These are phyloP conservation scores for Pomacea canaliculata DNA, from an alignment of 2,888 invertebrate species.

Conservation along the genomic window DNA sequence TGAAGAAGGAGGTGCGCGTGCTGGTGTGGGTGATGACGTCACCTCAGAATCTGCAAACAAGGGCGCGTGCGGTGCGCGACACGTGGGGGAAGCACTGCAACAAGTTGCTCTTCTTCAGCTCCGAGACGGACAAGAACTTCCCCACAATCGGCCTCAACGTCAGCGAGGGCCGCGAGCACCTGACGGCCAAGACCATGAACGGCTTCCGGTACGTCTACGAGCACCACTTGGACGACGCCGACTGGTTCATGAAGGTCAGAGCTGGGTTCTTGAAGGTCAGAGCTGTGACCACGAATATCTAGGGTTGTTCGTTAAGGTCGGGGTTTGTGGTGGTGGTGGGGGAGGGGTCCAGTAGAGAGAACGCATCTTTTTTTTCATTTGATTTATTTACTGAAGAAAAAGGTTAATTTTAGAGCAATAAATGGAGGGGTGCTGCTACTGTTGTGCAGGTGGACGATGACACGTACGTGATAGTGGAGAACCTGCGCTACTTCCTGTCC, in stretches of 20 bases:
- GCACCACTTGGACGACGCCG: slow-evolving; percentile 84
- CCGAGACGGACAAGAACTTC: slow-evolving; percentile 77
- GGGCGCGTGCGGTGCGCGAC: slow-evolving; percentile 90
- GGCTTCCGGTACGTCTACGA: slow-evolving; percentile 90
- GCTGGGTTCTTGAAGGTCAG: no score
- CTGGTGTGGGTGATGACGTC: slow-evolving; percentile 97
- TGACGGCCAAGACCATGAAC: slow-evolving; percentile 97
- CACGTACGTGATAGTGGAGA: slow-evolving; percentile 96
- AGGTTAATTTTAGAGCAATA: no score
- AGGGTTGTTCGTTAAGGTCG: no score
- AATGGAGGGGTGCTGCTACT: not conserved
- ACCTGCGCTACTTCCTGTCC: slow-evolving; percentile 83
- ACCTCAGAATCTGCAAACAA: slow-evolving; percentile 87
- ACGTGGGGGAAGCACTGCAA: slow-evolving; percentile 91
- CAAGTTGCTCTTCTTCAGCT: slow-evolving; percentile 69
- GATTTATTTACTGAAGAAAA: no score
- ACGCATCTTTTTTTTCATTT: no score
- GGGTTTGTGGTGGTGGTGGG: no score
- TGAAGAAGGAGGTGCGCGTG: slow-evolving; percentile 84
- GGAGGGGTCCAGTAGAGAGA: no score
- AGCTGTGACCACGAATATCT: no score
- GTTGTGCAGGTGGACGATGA: slow-evolving; percentile 94
- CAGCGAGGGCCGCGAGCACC: slow-evolving; percentile 86
- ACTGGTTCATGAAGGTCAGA: slow-evolving; percentile 92
- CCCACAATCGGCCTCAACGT: slow-evolving; percentile 85